Evolutionary conservation across 2,113 vertebrate species (phyloP).

Genomic region (Hippotragus niger): DNA sequence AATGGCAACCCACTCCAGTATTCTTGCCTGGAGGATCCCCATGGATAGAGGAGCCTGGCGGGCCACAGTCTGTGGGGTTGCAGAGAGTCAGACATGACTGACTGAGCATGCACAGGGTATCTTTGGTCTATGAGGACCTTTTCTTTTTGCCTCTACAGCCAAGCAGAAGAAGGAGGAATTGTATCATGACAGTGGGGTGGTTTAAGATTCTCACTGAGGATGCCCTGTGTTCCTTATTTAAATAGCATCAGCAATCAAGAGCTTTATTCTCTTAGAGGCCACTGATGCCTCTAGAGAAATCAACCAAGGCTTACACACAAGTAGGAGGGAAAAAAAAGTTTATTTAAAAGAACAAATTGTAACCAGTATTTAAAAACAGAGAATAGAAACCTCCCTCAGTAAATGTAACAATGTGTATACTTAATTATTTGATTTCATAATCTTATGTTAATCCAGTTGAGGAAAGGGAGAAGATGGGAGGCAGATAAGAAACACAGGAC

Average conservation of each 20-base stretch:
- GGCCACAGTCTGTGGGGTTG: neutral
- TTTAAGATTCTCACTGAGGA: conserved; percentile 50
- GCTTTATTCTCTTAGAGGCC: conserved; percentile 44
- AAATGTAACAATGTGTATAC: neutral
- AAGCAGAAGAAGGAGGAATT: conserved; percentile 55
- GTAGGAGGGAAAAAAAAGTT: neutral
- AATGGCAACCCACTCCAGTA: neutral
- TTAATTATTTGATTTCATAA: neutral
- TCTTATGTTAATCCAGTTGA: neutral
- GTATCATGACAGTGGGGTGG: neutral
- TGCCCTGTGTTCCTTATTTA: conserved; percentile 52
- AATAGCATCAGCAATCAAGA: conserved; percentile 38
- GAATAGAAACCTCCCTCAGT: conserved; percentile 33
- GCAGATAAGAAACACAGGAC: neutral
- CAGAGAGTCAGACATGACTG: neutral
- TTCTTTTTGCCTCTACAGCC: neutral
- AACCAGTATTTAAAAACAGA: conserved; percentile 31
- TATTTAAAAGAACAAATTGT: conserved; percentile 40
- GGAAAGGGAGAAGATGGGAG: neutral
- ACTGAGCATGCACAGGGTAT: neutral
- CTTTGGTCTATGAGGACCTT: conserved; percentile 7
- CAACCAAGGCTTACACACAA: conserved; percentile 38
- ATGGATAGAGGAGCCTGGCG: neutral
- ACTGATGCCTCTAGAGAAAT: conserved; percentile 53
- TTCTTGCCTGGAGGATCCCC: neutral